Evolutionary conservation across 1,140 invertebrate genomes (phyloP).

Genomic region (Hycleus phaleratus): DNA sequence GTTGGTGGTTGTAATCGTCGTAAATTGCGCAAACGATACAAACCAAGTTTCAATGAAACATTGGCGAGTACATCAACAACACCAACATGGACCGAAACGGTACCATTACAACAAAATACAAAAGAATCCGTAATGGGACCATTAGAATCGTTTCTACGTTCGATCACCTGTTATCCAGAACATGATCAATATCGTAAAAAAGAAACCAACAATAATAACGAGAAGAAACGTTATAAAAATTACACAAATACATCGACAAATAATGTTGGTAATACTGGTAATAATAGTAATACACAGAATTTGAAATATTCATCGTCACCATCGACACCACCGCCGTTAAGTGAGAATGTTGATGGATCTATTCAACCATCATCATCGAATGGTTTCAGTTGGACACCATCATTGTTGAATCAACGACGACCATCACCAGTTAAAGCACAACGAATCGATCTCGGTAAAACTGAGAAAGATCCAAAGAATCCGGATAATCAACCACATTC

Average conservation of each 20-base stretch:
- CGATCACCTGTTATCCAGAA: conserved; percentile 37
- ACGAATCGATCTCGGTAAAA: conserved; percentile 23
- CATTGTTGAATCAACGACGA: conserved; percentile 28
- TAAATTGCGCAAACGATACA: conserved; percentile 4
- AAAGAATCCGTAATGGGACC: conserved; percentile 36
- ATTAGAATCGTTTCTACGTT: conserved; percentile 35
- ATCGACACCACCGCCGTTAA: conserved; percentile 28
- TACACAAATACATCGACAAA: background rate
- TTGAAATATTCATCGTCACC: conserved; percentile 14
- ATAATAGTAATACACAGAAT: conserved; percentile 10
- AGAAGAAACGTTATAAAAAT: conserved; percentile 14
- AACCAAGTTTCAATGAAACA: background rate
- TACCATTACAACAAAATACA: conserved; percentile 27
- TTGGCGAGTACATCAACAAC: background rate
- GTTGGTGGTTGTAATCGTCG: background rate
- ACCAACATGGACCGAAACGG: conserved; percentile 28
- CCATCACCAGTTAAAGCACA: conserved; percentile 18
- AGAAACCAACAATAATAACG: conserved; percentile 10
- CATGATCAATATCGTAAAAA: conserved; percentile 34
- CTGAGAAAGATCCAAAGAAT: conserved; percentile 33
- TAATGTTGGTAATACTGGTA: background rate
- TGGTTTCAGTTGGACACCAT: conserved; percentile 40
- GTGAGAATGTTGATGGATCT: conserved; percentile 20
- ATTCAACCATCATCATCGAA: conserved; percentile 21
- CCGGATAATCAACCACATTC: conserved; percentile 31